Conservation (phyloP, 2,888 invertebrate species). For the Glaucopsyche alexis region DNA sequence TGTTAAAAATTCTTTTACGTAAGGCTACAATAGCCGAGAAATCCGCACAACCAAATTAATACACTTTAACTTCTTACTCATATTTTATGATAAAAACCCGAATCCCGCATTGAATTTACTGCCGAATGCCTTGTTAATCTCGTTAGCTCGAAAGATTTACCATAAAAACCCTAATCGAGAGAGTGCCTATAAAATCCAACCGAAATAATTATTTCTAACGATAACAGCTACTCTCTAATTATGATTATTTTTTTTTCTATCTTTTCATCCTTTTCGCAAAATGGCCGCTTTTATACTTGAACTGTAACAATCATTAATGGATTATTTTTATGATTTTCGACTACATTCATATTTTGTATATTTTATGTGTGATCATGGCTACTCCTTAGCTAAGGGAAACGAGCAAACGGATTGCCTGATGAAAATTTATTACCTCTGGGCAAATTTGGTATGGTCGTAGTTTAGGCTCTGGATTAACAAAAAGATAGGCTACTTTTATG, state of each 20-base stretch:
- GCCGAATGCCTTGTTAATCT: neutral
- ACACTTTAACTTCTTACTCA: neutral
- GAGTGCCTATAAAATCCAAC: slow-evolving; percentile 13
- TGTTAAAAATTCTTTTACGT: too few species aligned
- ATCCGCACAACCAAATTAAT: neutral
- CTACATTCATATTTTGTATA: neutral
- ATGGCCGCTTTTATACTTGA: slow-evolving; percentile 1
- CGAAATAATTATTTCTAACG: slow-evolving; percentile 4
- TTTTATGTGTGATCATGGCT: neutral
- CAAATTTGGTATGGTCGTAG: too few species aligned
- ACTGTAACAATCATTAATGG: neutral
- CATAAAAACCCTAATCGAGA: slow-evolving; percentile 9
- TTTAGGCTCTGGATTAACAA: too few species aligned
- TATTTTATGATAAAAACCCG: neutral
- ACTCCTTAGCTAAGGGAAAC: neutral
- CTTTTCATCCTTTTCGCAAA: slow-evolving; percentile 12
- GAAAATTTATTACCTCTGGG: too few species aligned
- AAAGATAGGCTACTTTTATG: too few species aligned
- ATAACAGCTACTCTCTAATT: neutral
- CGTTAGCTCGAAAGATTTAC: neutral
- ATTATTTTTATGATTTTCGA: neutral
- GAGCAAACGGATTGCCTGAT: too few species aligned
- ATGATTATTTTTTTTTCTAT: neutral
- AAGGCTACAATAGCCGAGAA: too few species aligned
- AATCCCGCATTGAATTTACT: slow-evolving; percentile 1